phyloP scores from a whole-genome alignment of 2,113 vertebrate species.

The Megaptera novaeangliae region DNA sequence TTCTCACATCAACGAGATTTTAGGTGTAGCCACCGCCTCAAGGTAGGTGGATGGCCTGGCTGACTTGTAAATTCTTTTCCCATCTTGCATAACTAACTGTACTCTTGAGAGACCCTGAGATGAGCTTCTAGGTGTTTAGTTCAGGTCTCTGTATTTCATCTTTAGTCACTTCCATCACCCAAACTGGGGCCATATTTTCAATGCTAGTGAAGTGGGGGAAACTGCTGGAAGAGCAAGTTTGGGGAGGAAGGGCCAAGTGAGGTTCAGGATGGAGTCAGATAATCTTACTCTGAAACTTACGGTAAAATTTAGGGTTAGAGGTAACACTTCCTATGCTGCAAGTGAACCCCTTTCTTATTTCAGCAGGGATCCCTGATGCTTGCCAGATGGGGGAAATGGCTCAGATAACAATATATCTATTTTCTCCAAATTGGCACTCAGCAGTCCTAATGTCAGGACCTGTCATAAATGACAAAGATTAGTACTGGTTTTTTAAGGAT shows the following conservation, averaged over 20 bases:
- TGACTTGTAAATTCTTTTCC: background rate
- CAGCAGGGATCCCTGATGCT: background rate
- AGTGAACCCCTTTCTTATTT: background rate
- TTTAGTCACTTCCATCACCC: background rate
- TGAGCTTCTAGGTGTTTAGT: background rate
- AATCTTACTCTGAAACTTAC: background rate
- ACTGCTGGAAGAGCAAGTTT: background rate
- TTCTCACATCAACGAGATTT: background rate
- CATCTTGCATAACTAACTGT: background rate
- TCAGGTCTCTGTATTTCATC: background rate
- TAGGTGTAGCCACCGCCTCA: background rate
- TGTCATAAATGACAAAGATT: slow-evolving; percentile 43
- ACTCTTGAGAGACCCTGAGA: background rate
- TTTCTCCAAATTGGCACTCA: background rate
- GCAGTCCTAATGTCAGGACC: background rate
- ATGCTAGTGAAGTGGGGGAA: background rate
- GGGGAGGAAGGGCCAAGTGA: background rate
- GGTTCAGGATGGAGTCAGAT: background rate
- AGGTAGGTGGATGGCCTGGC: background rate
- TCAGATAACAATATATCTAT: background rate
- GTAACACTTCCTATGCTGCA: background rate
- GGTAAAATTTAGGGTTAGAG: background rate
- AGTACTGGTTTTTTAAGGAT: slow-evolving; percentile 29
- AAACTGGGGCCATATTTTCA: background rate
- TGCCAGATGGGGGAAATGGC: background rate